phyloP scores from a whole-genome alignment of 1,140 invertebrate genomes.

The Eumaeus atala region DNA sequence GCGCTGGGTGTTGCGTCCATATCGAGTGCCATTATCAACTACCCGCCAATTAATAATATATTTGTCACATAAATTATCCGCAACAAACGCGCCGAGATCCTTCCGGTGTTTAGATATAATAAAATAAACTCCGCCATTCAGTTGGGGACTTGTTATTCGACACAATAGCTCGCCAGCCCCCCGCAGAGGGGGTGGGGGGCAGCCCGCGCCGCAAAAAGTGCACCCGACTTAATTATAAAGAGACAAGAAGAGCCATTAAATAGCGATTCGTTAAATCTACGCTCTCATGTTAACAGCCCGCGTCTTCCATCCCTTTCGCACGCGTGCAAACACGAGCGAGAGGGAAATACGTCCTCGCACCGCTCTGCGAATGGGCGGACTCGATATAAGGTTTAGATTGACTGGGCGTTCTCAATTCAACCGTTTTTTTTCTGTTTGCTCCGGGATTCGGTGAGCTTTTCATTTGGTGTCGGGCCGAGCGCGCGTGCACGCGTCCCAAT shows the following conservation, averaged over 20 bases:
- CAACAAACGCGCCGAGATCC: conserved; percentile 40
- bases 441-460: conserved; percentile 45
- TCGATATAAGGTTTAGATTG: conserved; percentile 69
- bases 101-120: conserved; percentile 42
- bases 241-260: conserved; percentile 72
- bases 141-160: conserved; percentile 39
- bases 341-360: conserved; percentile 28
- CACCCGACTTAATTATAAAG: conserved; percentile 73
- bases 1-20: conserved; percentile 50
- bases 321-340: conserved; percentile 29
- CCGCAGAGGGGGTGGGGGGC: conserved; percentile 20
- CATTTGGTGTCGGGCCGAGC: conserved; percentile 62
- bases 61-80: conserved; percentile 65
- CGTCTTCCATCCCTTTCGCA: conserved; percentile 35
- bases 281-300: conserved; percentile 64
- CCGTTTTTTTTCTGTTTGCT: conserved; percentile 60
- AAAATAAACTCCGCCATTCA: conserved; percentile 49
- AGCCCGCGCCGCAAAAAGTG: conserved; percentile 61
- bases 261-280: conserved; percentile 72
- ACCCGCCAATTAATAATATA: conserved; percentile 63
- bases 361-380: conserved; percentile 45
- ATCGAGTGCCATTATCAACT: conserved; percentile 34
- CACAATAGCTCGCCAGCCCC: conserved; percentile 34
- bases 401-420: conserved; percentile 69
- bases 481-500: conserved; percentile 25